phyloP scores from a whole-genome alignment of 92 coral and sea anemone species.

The Hydrozoanthus gracilis region DNA sequence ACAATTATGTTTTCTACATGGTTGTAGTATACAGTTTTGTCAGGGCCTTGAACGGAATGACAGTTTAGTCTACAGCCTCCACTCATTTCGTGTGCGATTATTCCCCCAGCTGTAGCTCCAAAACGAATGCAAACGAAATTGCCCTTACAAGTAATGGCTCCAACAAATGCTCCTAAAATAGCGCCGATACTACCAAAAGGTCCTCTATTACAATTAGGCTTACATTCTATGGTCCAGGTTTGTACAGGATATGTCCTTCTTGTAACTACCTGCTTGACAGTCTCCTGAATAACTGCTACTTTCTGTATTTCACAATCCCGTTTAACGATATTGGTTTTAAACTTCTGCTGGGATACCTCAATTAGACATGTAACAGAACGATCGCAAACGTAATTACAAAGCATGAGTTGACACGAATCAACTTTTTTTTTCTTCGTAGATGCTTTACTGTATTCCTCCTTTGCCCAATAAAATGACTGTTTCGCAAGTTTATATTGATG shows the following conservation, averaged over 20 bases:
- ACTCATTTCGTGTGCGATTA: not conserved
- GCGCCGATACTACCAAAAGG: no score
- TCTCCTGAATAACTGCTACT: not conserved
- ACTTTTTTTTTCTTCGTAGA: not conserved
- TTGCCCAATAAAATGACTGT: not conserved
- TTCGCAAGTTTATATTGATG: not conserved
- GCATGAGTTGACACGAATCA: not conserved
- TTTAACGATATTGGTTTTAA: not conserved
- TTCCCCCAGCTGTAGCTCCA: not conserved
- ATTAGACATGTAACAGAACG: not conserved
- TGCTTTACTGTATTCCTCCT: not conserved
- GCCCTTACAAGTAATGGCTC: not conserved
- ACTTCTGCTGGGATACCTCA: not conserved
- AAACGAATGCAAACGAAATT: not conserved
- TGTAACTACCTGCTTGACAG: not conserved
- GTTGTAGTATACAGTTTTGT: not conserved
- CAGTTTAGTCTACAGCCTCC: conserved; percentile 1
- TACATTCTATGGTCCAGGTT: not conserved
- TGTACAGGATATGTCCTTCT: not conserved
- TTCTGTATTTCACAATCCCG: not conserved
- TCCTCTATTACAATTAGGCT: not conserved
- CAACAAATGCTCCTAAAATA: not conserved
- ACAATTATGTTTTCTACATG: not conserved
- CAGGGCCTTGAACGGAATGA: not conserved
- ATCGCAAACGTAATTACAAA: not conserved